Conservation (phyloP, 2,797 vertebrate genomes). For the Sciaenops ocellatus region DNA sequence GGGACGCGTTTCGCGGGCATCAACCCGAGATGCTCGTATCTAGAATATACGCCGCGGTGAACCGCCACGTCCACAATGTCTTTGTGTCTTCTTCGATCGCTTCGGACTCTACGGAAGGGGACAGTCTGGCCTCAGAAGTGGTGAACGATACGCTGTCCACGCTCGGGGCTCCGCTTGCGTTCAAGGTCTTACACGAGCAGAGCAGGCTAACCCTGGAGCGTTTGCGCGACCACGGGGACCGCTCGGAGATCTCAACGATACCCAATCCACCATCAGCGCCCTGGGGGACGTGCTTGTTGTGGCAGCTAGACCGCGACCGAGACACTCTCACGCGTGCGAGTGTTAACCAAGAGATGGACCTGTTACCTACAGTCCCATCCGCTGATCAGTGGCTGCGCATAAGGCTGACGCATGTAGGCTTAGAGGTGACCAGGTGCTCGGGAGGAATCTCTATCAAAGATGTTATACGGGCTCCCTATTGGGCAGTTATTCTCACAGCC, state of each 20-base stretch:
- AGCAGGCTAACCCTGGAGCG: conserved; percentile 7
- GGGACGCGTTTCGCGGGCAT: background rate
- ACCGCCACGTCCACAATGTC: background rate
- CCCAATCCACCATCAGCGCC: rapidly evolving
- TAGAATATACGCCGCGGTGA: background rate
- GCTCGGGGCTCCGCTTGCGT: conserved; percentile 13
- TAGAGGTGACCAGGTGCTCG: background rate
- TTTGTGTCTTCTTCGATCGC: background rate
- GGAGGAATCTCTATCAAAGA: background rate
- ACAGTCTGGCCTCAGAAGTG: background rate
- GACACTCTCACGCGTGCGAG: background rate
- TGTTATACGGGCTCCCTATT: background rate
- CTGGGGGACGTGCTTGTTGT: background rate
- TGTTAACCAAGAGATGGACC: background rate
- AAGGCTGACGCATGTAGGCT: rapidly evolving
- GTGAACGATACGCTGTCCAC: background rate
- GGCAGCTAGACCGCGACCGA: background rate
- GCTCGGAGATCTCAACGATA: background rate
- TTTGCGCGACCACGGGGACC: background rate
- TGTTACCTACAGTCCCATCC: too few species aligned
- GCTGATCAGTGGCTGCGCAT: background rate
- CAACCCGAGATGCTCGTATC: background rate
- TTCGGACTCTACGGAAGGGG: background rate
- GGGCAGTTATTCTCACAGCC: conserved; percentile 16
- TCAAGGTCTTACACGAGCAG: conserved; percentile 28